phyloP scores from a whole-genome alignment of 2,113 vertebrate species.

The Mesitornis unicolor region DNA sequence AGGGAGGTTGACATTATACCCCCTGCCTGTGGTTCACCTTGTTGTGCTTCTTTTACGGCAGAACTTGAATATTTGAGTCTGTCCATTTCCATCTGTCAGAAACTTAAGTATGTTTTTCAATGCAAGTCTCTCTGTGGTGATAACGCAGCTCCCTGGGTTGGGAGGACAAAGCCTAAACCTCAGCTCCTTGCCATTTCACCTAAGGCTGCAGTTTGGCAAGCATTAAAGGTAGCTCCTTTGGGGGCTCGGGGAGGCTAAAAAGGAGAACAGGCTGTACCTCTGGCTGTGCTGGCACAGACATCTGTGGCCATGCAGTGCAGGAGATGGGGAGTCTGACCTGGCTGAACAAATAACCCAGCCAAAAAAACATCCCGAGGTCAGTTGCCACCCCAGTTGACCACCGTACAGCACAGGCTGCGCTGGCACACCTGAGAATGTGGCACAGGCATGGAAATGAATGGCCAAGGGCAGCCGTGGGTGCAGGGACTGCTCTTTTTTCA shows the following conservation, averaged over 20 bases:
- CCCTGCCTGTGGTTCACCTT: background rate
- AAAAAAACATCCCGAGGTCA: background rate
- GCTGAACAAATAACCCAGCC: background rate
- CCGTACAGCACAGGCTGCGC: fast-evolving
- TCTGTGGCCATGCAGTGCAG: background rate
- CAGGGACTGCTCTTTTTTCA: background rate
- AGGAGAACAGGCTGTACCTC: background rate
- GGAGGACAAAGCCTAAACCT: background rate
- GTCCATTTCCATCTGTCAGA: background rate
- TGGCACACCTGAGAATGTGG: background rate
- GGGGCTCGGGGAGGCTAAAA: background rate
- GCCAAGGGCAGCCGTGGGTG: background rate
- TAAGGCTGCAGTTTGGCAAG: background rate
- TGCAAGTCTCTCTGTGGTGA: background rate
- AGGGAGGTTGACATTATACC: background rate
- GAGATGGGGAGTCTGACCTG: background rate
- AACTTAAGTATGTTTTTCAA: background rate
- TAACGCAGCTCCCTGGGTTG: background rate
- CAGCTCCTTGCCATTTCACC: background rate
- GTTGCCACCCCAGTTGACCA: background rate
- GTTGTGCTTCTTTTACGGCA: background rate
- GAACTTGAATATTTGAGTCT: background rate
- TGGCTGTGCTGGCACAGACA: background rate
- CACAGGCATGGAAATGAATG: background rate
- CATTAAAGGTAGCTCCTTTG: background rate